Evolutionary conservation across 2,888 invertebrate species (phyloP).

Genomic region (Stegana nigrithorax): DNA sequence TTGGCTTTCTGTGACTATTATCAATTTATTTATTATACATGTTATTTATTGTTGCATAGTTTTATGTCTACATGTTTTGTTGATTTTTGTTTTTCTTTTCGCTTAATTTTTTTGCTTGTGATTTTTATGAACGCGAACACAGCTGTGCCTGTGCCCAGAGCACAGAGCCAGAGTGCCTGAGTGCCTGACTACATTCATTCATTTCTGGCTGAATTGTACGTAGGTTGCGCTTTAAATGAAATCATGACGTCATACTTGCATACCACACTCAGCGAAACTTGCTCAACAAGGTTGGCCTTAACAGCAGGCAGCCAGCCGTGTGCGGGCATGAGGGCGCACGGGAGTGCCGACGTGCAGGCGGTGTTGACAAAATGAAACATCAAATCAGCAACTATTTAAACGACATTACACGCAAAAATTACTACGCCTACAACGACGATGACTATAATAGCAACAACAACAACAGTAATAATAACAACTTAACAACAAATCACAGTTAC

Average conservation of each 20-base stretch:
- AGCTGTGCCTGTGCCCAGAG: background rate
- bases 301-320: slow-evolving; percentile 20
- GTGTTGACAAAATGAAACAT: too few relatives aligned
- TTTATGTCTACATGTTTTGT: background rate
- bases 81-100: background rate
- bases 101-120: too few relatives aligned
- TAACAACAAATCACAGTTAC: slow-evolving; percentile 31
- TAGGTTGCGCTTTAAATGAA: too few relatives aligned
- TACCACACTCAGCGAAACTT: slow-evolving; percentile 18
- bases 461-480: slow-evolving; percentile 50
- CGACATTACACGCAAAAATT: slow-evolving; percentile 4
- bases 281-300: slow-evolving; percentile 53
- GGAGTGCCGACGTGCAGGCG: too few relatives aligned
- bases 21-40: slow-evolving; percentile 31
- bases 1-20: slow-evolving; percentile 20
- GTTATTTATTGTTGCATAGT: slow-evolving; percentile 48
- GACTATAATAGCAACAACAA: slow-evolving; percentile 31
- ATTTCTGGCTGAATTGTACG: slow-evolving; percentile 35
- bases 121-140: slow-evolving; percentile 28
- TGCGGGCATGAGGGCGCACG: too few relatives aligned
- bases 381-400: background rate
- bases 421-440: background rate
- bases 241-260: slow-evolving; percentile 51
- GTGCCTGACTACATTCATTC: too few relatives aligned
- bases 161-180: slow-evolving; percentile 8